These are phyloP conservation scores for Sparidentex hasta DNA, from an alignment of 2,797 vertebrate genomes.

Conservation along the genomic window DNA sequence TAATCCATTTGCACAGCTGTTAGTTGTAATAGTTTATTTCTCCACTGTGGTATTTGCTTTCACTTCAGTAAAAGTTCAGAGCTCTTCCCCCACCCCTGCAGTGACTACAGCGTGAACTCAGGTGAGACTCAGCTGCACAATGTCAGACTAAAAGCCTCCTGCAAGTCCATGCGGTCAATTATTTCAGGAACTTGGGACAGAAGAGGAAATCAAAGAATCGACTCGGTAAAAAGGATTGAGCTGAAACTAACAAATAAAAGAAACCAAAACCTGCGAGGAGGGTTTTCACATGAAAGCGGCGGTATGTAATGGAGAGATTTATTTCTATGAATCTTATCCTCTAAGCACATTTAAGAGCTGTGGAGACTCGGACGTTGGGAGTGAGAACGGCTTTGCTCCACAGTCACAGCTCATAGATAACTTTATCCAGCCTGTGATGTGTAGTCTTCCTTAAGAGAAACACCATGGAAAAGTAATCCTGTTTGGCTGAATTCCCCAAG, in stretches of 20 bases:
- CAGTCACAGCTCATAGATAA: slow-evolving; percentile 55
- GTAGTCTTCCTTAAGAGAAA: slow-evolving; percentile 60
- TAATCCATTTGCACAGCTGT: too few species aligned
- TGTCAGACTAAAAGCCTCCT: slow-evolving; percentile 16
- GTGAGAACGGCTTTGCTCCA: slow-evolving; percentile 46
- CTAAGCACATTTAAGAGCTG: slow-evolving; percentile 66
- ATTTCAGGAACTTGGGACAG: slow-evolving; percentile 5
- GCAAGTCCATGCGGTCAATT: slow-evolving; percentile 21
- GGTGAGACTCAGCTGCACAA: slow-evolving; percentile 6
- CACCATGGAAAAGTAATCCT: slow-evolving; percentile 71
- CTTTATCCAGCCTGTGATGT: slow-evolving; percentile 60
- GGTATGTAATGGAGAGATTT: slow-evolving; percentile 46
- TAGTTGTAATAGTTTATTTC: too few species aligned
- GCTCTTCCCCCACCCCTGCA: not conserved
- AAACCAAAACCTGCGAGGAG: slow-evolving; percentile 37
- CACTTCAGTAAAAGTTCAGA: not conserved
- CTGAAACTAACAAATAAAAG: slow-evolving; percentile 53
- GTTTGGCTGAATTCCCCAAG: slow-evolving; percentile 64
- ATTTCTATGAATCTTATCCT: slow-evolving; percentile 63
- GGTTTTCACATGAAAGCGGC: slow-evolving; percentile 58
- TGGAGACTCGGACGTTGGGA: slow-evolving; percentile 43
- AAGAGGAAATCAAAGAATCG: slow-evolving; percentile 14
- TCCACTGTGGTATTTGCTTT: too few species aligned
- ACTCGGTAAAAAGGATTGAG: slow-evolving; percentile 31
- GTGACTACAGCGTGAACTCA: slow-evolving; percentile 24